Evolutionary conservation across 2,888 invertebrate species (phyloP).

Genomic region (Microctonus hyperodae): DNA sequence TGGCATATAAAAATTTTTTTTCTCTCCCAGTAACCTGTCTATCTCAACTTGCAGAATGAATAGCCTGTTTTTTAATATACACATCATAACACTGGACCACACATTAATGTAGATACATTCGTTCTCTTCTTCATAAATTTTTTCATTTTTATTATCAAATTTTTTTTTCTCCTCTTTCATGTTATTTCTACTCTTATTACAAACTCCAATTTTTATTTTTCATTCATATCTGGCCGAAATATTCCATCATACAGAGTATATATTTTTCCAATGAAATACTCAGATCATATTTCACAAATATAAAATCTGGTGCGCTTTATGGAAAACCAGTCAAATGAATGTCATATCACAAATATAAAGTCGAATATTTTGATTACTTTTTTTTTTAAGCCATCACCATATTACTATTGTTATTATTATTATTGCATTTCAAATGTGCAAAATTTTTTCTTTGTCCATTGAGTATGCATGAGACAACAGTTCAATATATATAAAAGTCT

Average conservation of each 20-base stretch:
- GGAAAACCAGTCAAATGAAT: background rate
- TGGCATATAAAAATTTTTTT: slow-evolving; percentile 1
- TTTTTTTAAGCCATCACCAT: background rate
- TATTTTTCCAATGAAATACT: slow-evolving; percentile 13
- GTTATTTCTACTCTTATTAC: slow-evolving; percentile 4
- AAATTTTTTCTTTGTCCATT: background rate
- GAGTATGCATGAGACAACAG: background rate
- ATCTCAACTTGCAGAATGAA: background rate
- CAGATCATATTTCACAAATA: slow-evolving; percentile 17
- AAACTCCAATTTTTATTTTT: slow-evolving; percentile 6
- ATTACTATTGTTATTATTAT: background rate
- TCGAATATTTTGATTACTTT: background rate
- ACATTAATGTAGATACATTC: background rate
- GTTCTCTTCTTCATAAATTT: background rate
- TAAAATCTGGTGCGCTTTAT: background rate
- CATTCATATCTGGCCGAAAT: background rate
- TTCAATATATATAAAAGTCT: background rate
- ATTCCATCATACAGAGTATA: slow-evolving; percentile 1
- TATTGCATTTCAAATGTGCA: background rate
- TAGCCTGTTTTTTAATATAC: background rate
- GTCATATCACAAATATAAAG: background rate
- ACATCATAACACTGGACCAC: background rate
- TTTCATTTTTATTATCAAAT: background rate
- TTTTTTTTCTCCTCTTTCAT: background rate
- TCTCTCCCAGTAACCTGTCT: background rate